These are phyloP conservation scores for Zaprionus camerounensis DNA, from an alignment of 1,140 invertebrate species.

Conservation along the genomic window DNA sequence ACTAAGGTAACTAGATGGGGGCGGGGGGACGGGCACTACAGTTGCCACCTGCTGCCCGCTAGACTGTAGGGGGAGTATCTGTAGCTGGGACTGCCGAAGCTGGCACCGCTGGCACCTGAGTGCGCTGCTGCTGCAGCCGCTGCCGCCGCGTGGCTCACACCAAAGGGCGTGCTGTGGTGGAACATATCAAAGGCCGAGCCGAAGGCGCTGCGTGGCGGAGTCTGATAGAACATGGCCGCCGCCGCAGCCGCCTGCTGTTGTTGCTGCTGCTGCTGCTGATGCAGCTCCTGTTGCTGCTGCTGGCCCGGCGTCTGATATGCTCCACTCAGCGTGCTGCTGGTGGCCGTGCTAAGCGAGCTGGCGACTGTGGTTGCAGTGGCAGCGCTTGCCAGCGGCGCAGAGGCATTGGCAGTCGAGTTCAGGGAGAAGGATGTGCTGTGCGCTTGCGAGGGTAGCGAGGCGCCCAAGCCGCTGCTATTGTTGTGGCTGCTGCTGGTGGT, in stretches of 20 bases:
- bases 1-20: constrained; percentile 11
- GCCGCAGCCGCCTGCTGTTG: constrained; percentile 50
- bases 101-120: constrained; percentile 47
- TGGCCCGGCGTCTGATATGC: constrained; percentile 70
- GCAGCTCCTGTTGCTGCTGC: constrained; percentile 30
- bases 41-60: constrained; percentile 82
- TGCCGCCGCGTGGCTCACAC: constrained; percentile 69
- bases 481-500: constrained; percentile 50
- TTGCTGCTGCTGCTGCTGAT: constrained; percentile 52
- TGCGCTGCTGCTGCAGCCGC: constrained; percentile 65
- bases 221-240: constrained; percentile 82
- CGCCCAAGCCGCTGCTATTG: constrained; percentile 78
- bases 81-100: constrained; percentile 80
- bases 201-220: constrained; percentile 77
- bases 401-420: constrained; percentile 59
- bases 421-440: constrained; percentile 74
- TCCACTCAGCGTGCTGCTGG: constrained; percentile 57
- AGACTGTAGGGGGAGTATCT: constrained; percentile 83
- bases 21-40: constrained; percentile 47
- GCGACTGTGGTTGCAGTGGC: constrained; percentile 25
- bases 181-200: constrained; percentile 84
- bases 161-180: constrained; percentile 83
- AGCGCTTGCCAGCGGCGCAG: constrained; percentile 23
- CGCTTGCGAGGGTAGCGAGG: constrained; percentile 77
- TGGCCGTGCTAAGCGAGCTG: not conserved